Evolutionary conservation across 2,113 vertebrate species (phyloP).

Genomic region (Bubo blakistoni): DNA sequence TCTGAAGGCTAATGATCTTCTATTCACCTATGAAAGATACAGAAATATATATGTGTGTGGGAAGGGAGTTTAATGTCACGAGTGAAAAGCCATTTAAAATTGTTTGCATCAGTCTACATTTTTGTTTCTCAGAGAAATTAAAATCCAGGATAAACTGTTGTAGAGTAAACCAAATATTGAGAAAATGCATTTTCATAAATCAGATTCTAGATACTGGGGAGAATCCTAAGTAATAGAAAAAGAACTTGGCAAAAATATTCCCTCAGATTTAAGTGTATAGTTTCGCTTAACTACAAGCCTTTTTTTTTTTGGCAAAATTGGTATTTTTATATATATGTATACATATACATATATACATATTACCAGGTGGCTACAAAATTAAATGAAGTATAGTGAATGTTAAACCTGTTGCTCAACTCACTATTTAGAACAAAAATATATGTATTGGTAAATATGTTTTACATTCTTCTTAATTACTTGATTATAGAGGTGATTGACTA

Average conservation of each 20-base stretch:
- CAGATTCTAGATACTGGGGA: background rate
- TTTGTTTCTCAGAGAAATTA: background rate
- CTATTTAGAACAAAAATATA: background rate
- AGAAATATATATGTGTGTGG: background rate
- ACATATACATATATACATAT: background rate
- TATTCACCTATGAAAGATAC: background rate
- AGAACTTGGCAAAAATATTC: background rate
- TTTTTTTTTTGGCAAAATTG: background rate
- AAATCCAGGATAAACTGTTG: background rate
- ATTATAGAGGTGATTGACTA: background rate
- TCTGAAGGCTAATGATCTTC: background rate
- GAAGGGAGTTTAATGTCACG: background rate
- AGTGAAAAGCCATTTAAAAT: background rate
- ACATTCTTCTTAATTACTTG: background rate
- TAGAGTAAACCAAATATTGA: background rate
- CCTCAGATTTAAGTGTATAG: background rate
- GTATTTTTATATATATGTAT: background rate
- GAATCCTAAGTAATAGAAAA: background rate
- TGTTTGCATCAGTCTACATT: background rate
- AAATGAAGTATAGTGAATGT: background rate
- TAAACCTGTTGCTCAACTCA: background rate
- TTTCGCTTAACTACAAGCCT: background rate
- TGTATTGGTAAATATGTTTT: background rate
- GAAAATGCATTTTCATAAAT: background rate
- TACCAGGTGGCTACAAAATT: background rate